Base-by-base conservation (phyloP, 2,113 vertebrate genomes). In the pig (Sus scrofa) region DNA sequence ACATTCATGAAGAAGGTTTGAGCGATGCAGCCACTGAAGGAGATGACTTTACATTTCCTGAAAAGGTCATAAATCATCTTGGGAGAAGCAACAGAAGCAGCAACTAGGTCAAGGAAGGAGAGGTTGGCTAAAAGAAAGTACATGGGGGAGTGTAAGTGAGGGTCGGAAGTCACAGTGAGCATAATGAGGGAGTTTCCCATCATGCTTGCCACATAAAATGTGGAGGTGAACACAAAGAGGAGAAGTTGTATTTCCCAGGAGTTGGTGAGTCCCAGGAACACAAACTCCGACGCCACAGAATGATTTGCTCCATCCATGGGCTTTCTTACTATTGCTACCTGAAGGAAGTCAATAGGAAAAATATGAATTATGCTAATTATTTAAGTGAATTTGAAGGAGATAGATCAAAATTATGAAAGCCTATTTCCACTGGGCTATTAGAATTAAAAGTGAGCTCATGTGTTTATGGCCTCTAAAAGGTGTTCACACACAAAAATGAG, bases 181-280 rank as follows among this genome's bases (percentile, higher is more conserved):
- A 97, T 30, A 54, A 96, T 81, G 39, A 97, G 78, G 62, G 90
- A 52, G 75, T 97, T 97, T 65, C 91, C 95, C 85, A 77, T 56
- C 16, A 97, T 26, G 71, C 97, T 95, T 65, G 91, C 93, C 34
- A 60, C 16, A 32, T 95, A 96, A 44, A 95, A 65, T 44, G 8
- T 44, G 44, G 44, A 44, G 44, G 44, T 6, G 44, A 44, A 44
- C 5, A 44, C 44, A 44, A 44, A 44, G 44, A 44, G 44, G 44
- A 44, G 8, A 44, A 44, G 44, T 44, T 44, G 44, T 44, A 44
- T 44, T 44, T 44, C 44, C 44, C 44, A 44, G 44, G 44, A 44
- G 44, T 44, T 44, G 44, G 44, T 44, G 44, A 44, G 44, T 8
- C 44, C 44, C 44, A 44, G 44, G 44, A 44, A 44, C 44, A 44